Conservation (phyloP, 2,797 vertebrate genomes). For the Sebastiscus albofasciatus region DNA sequence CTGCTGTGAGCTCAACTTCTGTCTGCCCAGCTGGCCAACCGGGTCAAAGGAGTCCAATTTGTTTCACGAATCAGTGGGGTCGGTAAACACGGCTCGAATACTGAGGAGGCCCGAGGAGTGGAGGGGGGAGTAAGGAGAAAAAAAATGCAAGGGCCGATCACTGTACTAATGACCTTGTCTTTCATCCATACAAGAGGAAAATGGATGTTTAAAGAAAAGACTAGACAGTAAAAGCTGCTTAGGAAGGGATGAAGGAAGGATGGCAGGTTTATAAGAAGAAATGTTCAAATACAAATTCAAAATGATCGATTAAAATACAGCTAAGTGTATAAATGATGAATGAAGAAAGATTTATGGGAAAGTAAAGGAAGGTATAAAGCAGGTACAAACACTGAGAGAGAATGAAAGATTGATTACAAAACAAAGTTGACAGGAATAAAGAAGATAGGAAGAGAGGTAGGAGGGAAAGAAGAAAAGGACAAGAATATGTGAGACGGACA, state of each 20-base stretch:
- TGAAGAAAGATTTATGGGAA: background rate
- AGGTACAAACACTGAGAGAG: background rate
- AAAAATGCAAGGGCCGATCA: background rate
- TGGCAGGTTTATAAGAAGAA: background rate
- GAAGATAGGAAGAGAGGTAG: no score
- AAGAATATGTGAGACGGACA: background rate
- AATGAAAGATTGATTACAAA: background rate
- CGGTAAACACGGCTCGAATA: slow-evolving; percentile 40
- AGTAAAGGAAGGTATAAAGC: background rate
- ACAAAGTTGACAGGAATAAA: background rate
- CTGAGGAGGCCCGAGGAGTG: background rate
- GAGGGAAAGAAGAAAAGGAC: no score
- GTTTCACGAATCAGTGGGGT: slow-evolving; percentile 36
- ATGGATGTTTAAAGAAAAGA: background rate
- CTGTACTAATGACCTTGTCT: slow-evolving; percentile 14
- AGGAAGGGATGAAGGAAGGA: background rate
- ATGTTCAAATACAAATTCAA: background rate
- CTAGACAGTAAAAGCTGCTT: background rate
- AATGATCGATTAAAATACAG: background rate
- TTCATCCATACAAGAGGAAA: background rate
- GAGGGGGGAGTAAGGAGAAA: background rate
- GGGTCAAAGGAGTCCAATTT: slow-evolving; percentile 38
- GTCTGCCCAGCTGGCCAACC: slow-evolving; percentile 11
- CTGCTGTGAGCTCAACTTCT: slow-evolving; percentile 2
- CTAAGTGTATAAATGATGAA: background rate